Percentiles rank a stretch among this genome's conserved stretches.
Conservation (phyloP, 2,888 invertebrate genomes). For the Malthinus flaveolus region DNA sequence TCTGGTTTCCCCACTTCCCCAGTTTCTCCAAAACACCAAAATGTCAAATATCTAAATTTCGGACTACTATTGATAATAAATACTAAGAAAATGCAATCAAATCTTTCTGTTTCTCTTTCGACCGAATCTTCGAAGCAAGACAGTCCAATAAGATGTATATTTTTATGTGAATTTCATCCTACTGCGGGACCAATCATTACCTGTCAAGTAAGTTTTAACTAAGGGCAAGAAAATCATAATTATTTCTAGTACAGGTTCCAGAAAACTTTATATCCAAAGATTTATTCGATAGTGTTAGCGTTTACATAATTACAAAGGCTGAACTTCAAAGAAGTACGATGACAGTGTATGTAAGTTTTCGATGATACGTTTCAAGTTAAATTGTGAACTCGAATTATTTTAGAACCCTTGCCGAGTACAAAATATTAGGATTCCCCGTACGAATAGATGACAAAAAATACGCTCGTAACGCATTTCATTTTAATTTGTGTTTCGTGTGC, state of each 20-base stretch:
- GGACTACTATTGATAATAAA: too few species aligned
- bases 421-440: slow-evolving; percentile 92
- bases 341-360: slow-evolving; percentile 72
- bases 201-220: slow-evolving; percentile 67
- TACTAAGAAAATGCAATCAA: too few species aligned
- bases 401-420: slow-evolving; percentile 74
- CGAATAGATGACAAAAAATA: slow-evolving; percentile 87
- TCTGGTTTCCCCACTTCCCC: too few species aligned
- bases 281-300: slow-evolving; percentile 89
- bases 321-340: slow-evolving; percentile 88
- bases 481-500: slow-evolving; percentile 94
- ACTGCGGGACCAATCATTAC: slow-evolving; percentile 83
- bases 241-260: slow-evolving; percentile 68
- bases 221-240: slow-evolving; percentile 10
- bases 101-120: background rate
- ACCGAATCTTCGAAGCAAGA: slow-evolving; percentile 55
- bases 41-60: too few species aligned
- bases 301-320: slow-evolving; percentile 93
- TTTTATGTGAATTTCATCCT: slow-evolving; percentile 77
- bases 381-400: slow-evolving; percentile 30
- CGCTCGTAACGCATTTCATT: slow-evolving; percentile 90
- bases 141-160: slow-evolving; percentile 80
- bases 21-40: too few species aligned
- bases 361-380: background rate
- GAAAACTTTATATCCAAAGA: slow-evolving; percentile 91